Conservation (phyloP, 1,140 invertebrate species). For the Lepidurus couesii region DNA sequence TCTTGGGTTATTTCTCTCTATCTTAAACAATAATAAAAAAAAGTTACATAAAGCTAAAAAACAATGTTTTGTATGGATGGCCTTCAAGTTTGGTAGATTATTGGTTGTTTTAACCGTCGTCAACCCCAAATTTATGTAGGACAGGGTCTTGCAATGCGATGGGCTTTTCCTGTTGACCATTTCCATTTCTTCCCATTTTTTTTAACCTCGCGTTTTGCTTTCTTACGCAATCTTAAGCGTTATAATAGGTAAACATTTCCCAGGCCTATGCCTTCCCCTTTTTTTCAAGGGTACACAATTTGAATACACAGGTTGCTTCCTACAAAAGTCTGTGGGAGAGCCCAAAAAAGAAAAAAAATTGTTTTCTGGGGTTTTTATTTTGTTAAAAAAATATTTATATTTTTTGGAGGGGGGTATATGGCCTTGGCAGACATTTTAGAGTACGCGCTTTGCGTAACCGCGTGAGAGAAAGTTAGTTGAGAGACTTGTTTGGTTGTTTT, state of each 20-base stretch:
- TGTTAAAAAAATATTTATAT: no score
- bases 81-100: not conserved
- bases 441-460: not conserved
- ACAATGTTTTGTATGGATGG: not conserved
- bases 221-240: not conserved
- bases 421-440: not conserved
- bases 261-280: not conserved
- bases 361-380: no score
- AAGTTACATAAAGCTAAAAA: not conserved
- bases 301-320: no score
- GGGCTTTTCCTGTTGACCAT: conserved; percentile 14
- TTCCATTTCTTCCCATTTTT: not conserved
- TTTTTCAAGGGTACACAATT: not conserved
- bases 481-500: not conserved
- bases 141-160: not conserved
- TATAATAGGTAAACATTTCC: no score
- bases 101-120: not conserved
- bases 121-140: not conserved
- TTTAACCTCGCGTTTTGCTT: not conserved
- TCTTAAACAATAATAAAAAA: not conserved
- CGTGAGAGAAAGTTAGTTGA: not conserved
- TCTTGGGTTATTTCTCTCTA: not conserved
- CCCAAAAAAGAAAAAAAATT: no score
- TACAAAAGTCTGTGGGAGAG: no score
- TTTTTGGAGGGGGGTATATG: not conserved